These are phyloP conservation scores for Portunus trituberculatus DNA, from an alignment of 1,140 invertebrate genomes.

Conservation along the genomic window DNA sequence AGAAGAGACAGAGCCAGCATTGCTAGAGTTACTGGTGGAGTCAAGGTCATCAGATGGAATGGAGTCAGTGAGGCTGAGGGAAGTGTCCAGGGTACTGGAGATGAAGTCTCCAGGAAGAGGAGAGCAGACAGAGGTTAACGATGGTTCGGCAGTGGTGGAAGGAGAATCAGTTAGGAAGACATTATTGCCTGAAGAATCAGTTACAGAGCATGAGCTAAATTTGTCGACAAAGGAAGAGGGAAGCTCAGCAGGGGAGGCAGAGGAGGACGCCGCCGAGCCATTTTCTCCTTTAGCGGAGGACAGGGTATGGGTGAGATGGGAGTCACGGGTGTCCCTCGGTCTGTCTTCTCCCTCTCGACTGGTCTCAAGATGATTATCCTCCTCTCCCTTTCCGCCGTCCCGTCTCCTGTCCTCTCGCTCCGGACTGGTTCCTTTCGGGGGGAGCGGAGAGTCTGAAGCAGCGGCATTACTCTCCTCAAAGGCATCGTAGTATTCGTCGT, in stretches of 20 bases:
- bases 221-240: background rate
- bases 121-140: background rate
- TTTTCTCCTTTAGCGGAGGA: background rate
- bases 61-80: background rate
- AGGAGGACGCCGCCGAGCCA: background rate
- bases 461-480: background rate
- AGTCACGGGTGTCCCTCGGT: background rate
- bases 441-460: background rate
- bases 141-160: background rate
- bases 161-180: background rate
- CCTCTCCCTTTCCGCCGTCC: too few species aligned
- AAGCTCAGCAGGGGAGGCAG: background rate
- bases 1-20: background rate
- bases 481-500: conserved; percentile 32
- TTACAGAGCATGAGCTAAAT: background rate
- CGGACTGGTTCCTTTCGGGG: background rate
- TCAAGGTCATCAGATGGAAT: background rate
- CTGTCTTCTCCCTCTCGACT: background rate
- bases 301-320: background rate
- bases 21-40: background rate
- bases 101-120: too few species aligned
- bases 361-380: background rate
- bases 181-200: background rate
- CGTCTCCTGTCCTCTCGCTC: background rate
- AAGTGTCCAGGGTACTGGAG: background rate